Conservation (phyloP, 2,113 vertebrate genomes). For the Machaerirhynchus nigripectus region DNA sequence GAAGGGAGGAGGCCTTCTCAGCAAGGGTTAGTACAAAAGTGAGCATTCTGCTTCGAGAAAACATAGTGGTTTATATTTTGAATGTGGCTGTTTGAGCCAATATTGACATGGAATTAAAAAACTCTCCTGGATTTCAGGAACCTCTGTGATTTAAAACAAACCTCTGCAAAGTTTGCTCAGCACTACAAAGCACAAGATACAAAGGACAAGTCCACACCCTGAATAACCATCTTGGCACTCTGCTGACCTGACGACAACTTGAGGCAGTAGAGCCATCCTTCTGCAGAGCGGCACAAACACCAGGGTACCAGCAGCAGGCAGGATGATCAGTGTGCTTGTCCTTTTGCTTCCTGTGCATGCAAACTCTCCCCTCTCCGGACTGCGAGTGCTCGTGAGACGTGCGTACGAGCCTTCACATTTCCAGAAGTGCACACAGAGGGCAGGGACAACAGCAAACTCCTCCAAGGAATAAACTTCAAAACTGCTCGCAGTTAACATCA, state of each 20-base stretch:
- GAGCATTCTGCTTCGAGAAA: background rate
- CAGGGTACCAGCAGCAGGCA: background rate
- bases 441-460: background rate
- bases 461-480: background rate
- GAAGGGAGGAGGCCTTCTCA: background rate
- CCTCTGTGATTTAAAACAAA: background rate
- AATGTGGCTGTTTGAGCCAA: background rate
- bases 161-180: background rate
- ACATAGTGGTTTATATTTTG: background rate
- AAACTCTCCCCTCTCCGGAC: background rate
- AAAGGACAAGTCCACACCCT: background rate
- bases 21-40: background rate
- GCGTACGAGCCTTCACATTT: background rate
- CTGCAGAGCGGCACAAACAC: background rate
- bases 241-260: rapidly evolving
- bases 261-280: background rate
- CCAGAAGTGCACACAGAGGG: background rate
- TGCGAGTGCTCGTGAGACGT: rapidly evolving
- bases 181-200: background rate
- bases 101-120: background rate
- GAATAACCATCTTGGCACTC: background rate
- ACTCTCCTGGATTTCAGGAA: background rate
- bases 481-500: background rate
- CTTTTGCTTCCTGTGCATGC: background rate
- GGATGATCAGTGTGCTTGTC: background rate